Conservation (phyloP, 2,797 vertebrate genomes). For the Phataginus tricuspis region DNA sequence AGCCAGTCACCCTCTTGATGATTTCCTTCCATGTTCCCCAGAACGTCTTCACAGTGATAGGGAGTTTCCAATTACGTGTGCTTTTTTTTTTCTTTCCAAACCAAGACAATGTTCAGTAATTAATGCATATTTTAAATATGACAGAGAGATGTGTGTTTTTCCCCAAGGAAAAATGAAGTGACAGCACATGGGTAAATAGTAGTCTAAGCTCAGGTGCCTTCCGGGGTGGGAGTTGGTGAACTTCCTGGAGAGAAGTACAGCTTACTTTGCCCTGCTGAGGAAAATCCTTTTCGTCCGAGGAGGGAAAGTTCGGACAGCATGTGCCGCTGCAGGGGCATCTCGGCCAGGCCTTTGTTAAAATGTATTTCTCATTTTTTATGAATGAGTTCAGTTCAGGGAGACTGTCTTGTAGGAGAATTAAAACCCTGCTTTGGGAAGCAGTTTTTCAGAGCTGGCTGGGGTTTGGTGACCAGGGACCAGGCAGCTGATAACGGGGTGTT, state of each 20-base stretch:
- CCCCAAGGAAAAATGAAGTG: constrained; percentile 56
- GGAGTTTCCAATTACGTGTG: constrained; percentile 38
- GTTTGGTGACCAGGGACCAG: neutral
- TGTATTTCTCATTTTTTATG: constrained; percentile 25
- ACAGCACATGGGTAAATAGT: constrained; percentile 33
- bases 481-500: neutral
- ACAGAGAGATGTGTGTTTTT: constrained; percentile 59
- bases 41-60: neutral
- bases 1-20: constrained; percentile 49
- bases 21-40: neutral
- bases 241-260: neutral
- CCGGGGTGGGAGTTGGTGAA: neutral
- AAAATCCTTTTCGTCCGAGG: constrained; percentile 20
- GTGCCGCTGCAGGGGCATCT: neutral
- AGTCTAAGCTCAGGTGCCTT: constrained; percentile 27
- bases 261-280: neutral
- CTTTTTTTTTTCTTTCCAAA: neutral
- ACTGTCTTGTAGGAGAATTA: neutral
- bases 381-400: constrained; percentile 49
- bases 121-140: constrained; percentile 65
- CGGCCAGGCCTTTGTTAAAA: neutral
- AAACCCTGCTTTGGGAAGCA: neutral
- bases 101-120: constrained; percentile 66
- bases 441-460: neutral
- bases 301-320: neutral